A percentile compares a stretch with the other conserved stretches of the same genome.
Conservation (phyloP, 2,888 invertebrate species). For the Oscheius sp. region DNA sequence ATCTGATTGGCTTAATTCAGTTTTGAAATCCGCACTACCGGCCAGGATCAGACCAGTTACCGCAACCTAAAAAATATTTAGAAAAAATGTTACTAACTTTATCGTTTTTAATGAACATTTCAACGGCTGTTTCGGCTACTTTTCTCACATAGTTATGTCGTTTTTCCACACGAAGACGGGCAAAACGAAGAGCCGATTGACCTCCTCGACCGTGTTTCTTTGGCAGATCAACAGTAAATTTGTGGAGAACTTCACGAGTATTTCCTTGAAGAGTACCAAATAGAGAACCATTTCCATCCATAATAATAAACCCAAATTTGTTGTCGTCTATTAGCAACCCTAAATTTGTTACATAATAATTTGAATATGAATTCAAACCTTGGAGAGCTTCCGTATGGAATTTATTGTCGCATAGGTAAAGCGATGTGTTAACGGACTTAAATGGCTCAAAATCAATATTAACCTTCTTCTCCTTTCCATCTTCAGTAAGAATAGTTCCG, state of each 20-base stretch:
- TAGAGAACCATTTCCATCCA: constrained; percentile 99
- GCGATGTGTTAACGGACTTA: constrained; percentile 98
- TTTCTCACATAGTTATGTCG: constrained; percentile 98
- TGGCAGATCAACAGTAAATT: constrained; percentile 96
- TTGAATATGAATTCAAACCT: constrained; percentile 52
- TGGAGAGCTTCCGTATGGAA: constrained; percentile 76
- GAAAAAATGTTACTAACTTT: constrained; percentile 77
- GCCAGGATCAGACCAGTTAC: constrained; percentile 96
- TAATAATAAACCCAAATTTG: constrained; percentile 99
- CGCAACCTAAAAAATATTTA: constrained; percentile 37
- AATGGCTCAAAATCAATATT: constrained; percentile 99
- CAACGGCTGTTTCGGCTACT: constrained; percentile 89
- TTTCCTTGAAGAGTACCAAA: constrained; percentile 96
- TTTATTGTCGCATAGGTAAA: constrained; percentile 99
- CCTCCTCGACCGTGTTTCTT: constrained; percentile 99
- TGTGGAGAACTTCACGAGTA: constrained; percentile 89
- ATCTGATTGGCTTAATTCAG: constrained; percentile 97
- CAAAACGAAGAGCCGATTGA: constrained; percentile 99
- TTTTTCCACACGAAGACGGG: constrained; percentile 98
- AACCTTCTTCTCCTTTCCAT: constrained; percentile 99
- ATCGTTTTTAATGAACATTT: constrained; percentile 95
- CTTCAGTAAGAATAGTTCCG: constrained; percentile 99
- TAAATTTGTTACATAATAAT: no score
- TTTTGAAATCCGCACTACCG: constrained; percentile 99
- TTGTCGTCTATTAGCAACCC: constrained; percentile 85